Evolutionary conservation across 2,888 invertebrate species (phyloP).

Genomic region (Yponomeuta sedellus): DNA sequence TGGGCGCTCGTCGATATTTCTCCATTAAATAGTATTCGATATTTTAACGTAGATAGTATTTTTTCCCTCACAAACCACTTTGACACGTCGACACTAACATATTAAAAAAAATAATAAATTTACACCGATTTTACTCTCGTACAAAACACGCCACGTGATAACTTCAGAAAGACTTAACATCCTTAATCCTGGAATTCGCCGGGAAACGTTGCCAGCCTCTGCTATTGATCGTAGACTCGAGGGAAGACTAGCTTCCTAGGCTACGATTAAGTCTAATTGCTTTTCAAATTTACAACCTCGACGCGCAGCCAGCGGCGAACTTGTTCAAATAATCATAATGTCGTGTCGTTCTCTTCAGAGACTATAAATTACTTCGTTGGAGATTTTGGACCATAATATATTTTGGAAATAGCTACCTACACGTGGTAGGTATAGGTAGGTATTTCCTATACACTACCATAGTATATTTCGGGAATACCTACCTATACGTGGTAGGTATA

Average conservation of each 20-base stretch:
- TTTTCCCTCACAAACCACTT: too few relatives aligned
- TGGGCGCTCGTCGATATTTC: too few relatives aligned
- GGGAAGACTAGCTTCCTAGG: slow-evolving; percentile 58
- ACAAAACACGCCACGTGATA: too few relatives aligned
- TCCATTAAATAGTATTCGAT: too few relatives aligned
- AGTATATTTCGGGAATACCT: not conserved
- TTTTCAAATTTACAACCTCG: slow-evolving; percentile 57
- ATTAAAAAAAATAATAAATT: too few relatives aligned
- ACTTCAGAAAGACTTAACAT: too few relatives aligned
- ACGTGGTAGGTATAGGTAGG: too few relatives aligned
- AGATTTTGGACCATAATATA: not conserved
- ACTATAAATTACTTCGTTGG: slow-evolving; percentile 1
- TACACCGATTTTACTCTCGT: too few relatives aligned
- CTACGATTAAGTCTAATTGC: slow-evolving; percentile 68
- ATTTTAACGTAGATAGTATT: too few relatives aligned
- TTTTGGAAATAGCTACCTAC: not conserved
- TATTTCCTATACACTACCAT: too few relatives aligned
- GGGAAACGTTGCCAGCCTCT: slow-evolving; percentile 38
- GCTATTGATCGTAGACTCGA: slow-evolving; percentile 51
- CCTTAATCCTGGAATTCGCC: not conserved
- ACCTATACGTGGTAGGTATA: too few relatives aligned
- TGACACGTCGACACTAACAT: too few relatives aligned
- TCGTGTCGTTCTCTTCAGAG: not conserved
- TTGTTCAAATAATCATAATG: slow-evolving; percentile 15
- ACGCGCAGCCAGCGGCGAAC: slow-evolving; percentile 11